phyloP scores from a whole-genome alignment of 2,888 invertebrate genomes.

The Luperina testacea region DNA sequence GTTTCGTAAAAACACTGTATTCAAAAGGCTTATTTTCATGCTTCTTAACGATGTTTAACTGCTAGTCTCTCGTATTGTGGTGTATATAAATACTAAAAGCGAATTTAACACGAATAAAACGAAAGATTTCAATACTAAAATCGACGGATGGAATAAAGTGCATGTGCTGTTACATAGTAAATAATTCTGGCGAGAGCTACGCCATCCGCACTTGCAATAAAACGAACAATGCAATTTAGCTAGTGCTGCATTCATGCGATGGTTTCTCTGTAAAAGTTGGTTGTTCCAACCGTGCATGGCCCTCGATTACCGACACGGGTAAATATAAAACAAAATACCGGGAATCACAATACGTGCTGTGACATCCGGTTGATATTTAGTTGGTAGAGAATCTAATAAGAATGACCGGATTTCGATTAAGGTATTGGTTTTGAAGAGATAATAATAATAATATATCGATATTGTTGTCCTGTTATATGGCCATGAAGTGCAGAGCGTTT shows the following conservation, averaged over 20 bases:
- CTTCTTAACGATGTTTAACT: conserved; percentile 27
- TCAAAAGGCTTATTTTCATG: conserved; percentile 21
- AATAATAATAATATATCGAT: neutral
- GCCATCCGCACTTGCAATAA: conserved; percentile 87
- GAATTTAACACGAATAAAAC: conserved; percentile 75
- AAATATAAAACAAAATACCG: conserved; percentile 74
- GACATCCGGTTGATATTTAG: conserved; percentile 28
- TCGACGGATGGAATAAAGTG: conserved; percentile 85
- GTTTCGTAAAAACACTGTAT: conserved; percentile 28
- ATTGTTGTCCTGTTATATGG: neutral
- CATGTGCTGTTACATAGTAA: conserved; percentile 88
- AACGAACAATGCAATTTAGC: conserved; percentile 89
- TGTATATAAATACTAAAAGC: conserved; percentile 58
- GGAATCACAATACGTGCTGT: conserved; percentile 65
- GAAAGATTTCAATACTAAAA: conserved; percentile 83
- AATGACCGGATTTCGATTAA: conserved; percentile 21
- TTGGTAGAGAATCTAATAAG: neutral
- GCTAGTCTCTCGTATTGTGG: conserved; percentile 23
- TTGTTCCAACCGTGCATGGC: conserved; percentile 69
- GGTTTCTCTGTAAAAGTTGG: conserved; percentile 82
- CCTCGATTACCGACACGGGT: conserved; percentile 75
- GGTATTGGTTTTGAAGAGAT: neutral
- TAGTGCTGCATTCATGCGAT: conserved; percentile 85
- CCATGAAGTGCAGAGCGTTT: neutral
- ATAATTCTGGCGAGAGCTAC: conserved; percentile 87